Evolutionary conservation across 92 coral and sea anemone species (phyloP).

Genomic region (Blastomussa wellsi): DNA sequence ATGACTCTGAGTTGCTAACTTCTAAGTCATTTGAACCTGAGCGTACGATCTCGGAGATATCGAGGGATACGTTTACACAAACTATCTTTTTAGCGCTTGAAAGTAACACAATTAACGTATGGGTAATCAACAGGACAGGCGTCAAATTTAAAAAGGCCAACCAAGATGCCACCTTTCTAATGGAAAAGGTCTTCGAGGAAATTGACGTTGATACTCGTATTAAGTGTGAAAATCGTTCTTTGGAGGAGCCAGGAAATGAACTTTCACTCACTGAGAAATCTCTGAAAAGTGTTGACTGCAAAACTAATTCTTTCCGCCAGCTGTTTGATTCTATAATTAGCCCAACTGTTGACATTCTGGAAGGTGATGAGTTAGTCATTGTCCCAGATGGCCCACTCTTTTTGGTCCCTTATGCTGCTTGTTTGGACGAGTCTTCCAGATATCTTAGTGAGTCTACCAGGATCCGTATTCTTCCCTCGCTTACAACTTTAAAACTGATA

Average conservation of each 20-base stretch:
- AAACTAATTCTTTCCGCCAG: background rate
- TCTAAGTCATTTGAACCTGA: background rate
- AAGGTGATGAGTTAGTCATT: background rate
- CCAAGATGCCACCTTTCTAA: too few species aligned
- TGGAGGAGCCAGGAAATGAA: background rate
- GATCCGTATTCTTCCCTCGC: conserved; percentile 11
- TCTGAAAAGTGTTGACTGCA: background rate
- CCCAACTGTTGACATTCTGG: background rate
- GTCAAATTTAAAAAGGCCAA: background rate
- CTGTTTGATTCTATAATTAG: background rate
- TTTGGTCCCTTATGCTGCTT: background rate
- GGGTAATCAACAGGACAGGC: background rate
- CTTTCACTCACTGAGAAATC: background rate
- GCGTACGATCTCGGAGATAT: background rate
- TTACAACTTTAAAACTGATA: background rate
- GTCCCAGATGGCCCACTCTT: conserved; percentile 11
- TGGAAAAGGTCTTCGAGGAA: background rate
- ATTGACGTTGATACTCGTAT: background rate
- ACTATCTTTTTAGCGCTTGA: background rate
- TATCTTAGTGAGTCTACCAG: conserved; percentile 6
- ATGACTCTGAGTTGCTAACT: too few species aligned
- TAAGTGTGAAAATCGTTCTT: background rate
- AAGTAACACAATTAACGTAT: background rate
- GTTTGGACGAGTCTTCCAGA: background rate
- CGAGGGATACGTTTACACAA: background rate